phyloP scores from a whole-genome alignment of 2,113 vertebrate genomes.

The Ibidorhyncha struthersii region DNA sequence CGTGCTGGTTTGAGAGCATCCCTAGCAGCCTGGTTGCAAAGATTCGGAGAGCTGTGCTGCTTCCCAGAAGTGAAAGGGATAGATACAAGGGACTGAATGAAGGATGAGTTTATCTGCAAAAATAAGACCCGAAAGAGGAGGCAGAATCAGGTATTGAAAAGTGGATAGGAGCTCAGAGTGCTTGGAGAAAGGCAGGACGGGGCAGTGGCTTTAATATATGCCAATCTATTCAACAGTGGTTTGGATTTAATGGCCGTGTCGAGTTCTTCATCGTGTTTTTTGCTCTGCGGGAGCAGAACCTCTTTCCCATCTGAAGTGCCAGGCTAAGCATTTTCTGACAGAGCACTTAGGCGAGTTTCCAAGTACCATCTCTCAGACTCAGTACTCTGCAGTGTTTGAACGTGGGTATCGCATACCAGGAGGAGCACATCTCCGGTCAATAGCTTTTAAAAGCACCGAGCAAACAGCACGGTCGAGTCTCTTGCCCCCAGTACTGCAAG shows the following conservation, averaged over 20 bases:
- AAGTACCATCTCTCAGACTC: accelerated
- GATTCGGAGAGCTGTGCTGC: accelerated
- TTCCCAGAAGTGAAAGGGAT: accelerated
- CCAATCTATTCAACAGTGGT: not conserved
- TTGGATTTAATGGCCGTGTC: accelerated
- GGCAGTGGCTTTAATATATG: accelerated
- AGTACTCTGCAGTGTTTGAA: accelerated
- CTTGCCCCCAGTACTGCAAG: accelerated
- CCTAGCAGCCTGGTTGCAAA: not conserved
- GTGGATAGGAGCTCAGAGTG: not conserved
- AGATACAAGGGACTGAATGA: accelerated
- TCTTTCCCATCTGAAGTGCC: not conserved
- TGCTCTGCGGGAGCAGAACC: not conserved
- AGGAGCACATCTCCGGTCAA: not conserved
- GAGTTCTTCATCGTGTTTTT: not conserved
- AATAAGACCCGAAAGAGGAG: accelerated
- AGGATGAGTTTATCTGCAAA: not conserved
- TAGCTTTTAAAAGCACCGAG: accelerated
- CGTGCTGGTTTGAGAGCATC: not conserved
- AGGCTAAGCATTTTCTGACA: accelerated
- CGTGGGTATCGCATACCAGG: accelerated
- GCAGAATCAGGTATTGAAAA: not conserved
- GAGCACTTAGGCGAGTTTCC: accelerated
- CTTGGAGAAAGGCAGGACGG: not conserved
- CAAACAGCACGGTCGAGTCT: accelerated